These are phyloP conservation scores for Resseliella maxima DNA, from an alignment of 2,888 invertebrate species.

Conservation along the genomic window DNA sequence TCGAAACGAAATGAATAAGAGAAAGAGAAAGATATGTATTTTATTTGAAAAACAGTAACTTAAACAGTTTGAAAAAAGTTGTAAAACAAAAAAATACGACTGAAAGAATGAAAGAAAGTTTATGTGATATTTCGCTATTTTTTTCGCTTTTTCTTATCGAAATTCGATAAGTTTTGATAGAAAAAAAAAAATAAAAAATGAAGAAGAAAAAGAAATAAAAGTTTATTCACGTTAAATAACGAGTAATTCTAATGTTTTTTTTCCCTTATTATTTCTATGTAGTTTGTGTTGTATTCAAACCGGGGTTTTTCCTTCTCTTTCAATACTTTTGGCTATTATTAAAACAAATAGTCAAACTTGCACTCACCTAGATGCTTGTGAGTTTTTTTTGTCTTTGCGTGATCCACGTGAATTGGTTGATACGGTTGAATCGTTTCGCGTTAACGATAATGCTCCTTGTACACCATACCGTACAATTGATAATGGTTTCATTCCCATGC, in stretches of 20 bases:
- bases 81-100: too few species aligned
- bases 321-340: neutral
- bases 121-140: neutral
- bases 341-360: neutral
- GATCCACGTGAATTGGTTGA: conserved; percentile 70
- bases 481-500: conserved; percentile 75
- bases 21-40: neutral
- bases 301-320: neutral
- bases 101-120: neutral
- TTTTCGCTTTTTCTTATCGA: neutral
- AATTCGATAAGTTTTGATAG: conserved; percentile 15
- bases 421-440: conserved; percentile 71
- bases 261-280: neutral
- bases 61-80: neutral
- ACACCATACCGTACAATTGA: conserved; percentile 67
- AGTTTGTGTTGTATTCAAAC: neutral
- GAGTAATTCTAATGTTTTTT: neutral
- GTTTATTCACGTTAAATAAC: neutral
- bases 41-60: neutral
- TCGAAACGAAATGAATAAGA: neutral
- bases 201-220: neutral
- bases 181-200: neutral
- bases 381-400: conserved; percentile 68
- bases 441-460: conserved; percentile 67
- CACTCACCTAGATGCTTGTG: conserved; percentile 67